A percentile compares a stretch with the other conserved stretches of the same genome.
Evolutionary conservation across 2,113 vertebrate species (phyloP).

Genomic region (Notothenia coriiceps): DNA sequence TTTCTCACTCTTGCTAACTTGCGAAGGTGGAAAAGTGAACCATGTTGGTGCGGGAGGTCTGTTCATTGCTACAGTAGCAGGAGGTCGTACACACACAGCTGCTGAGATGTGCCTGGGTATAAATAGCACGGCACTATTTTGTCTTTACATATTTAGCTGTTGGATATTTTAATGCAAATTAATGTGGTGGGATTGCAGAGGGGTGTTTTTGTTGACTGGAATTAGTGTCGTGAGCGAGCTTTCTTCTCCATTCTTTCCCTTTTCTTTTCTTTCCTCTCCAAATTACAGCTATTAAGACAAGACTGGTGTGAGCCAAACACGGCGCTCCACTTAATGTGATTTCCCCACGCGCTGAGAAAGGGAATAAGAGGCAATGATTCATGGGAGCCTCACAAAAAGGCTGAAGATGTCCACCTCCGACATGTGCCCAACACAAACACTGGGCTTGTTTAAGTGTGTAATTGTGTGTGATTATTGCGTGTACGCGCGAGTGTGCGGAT

Average conservation of each 20-base stretch:
- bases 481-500: constrained; percentile 35
- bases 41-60: constrained; percentile 69
- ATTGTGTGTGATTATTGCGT: constrained; percentile 53
- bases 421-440: constrained; percentile 65
- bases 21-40: constrained; percentile 51
- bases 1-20: constrained; percentile 9
- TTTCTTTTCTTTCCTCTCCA: constrained; percentile 78
- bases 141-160: constrained; percentile 81
- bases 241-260: constrained; percentile 80
- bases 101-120: constrained; percentile 49
- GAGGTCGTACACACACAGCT: constrained; percentile 32
- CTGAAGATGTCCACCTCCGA: constrained; percentile 79
- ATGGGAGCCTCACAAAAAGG: constrained; percentile 69
- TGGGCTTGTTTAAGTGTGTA: constrained; percentile 67
- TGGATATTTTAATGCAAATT: constrained; percentile 84
- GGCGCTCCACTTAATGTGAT: constrained; percentile 85
- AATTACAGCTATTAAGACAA: constrained; percentile 85
- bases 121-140: constrained; percentile 74
- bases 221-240: constrained; percentile 81
- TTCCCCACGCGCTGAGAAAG: constrained; percentile 73
- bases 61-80: constrained; percentile 28
- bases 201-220: constrained; percentile 85
- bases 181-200: constrained; percentile 72
- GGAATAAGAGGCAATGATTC: constrained; percentile 82
- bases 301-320: constrained; percentile 81